phyloP scores from a whole-genome alignment of 2,113 vertebrate species.

The Morone saxatilis region DNA sequence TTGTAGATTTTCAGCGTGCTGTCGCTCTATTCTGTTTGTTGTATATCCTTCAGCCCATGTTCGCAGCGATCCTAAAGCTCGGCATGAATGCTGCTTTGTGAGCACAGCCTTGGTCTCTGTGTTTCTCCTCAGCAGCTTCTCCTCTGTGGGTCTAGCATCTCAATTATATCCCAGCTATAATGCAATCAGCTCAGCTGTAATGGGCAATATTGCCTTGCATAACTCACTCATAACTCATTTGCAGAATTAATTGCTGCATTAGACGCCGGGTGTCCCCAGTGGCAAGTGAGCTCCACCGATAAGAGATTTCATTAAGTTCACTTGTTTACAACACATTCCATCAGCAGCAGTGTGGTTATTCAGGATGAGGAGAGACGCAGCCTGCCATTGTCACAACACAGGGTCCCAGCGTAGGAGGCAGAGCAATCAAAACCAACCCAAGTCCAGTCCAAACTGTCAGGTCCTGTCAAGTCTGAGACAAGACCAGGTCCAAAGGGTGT shows the following conservation, averaged over 20 bases:
- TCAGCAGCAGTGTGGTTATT: slow-evolving; percentile 41
- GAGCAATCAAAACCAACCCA: neutral
- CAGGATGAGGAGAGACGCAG: slow-evolving; percentile 31
- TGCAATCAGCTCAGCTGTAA: slow-evolving; percentile 69
- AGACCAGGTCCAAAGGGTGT: neutral
- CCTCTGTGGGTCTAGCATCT: slow-evolving; percentile 53
- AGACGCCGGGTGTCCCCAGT: slow-evolving; percentile 60
- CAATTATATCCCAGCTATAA: slow-evolving; percentile 64
- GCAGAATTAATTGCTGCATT: slow-evolving; percentile 74
- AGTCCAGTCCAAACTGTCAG: neutral
- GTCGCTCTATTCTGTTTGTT: slow-evolving; percentile 7
- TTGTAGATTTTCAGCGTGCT: slow-evolving; percentile 12
- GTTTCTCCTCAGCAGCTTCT: slow-evolving; percentile 21
- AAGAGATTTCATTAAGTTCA: slow-evolving; percentile 73
- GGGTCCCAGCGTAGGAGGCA: neutral
- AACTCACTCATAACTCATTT: slow-evolving; percentile 75
- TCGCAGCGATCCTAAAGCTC: slow-evolving; percentile 15
- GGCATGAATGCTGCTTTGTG: slow-evolving; percentile 14
- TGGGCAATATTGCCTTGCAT: slow-evolving; percentile 62
- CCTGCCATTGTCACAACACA: slow-evolving; percentile 24
- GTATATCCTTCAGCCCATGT: slow-evolving; percentile 15
- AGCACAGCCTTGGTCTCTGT: neutral
- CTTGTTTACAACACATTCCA: slow-evolving; percentile 70
- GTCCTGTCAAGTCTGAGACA: neutral
- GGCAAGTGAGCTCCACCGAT: slow-evolving; percentile 58